Evolutionary conservation across 2,888 invertebrate genomes (phyloP).

Genomic region (Emesis castigata): DNA sequence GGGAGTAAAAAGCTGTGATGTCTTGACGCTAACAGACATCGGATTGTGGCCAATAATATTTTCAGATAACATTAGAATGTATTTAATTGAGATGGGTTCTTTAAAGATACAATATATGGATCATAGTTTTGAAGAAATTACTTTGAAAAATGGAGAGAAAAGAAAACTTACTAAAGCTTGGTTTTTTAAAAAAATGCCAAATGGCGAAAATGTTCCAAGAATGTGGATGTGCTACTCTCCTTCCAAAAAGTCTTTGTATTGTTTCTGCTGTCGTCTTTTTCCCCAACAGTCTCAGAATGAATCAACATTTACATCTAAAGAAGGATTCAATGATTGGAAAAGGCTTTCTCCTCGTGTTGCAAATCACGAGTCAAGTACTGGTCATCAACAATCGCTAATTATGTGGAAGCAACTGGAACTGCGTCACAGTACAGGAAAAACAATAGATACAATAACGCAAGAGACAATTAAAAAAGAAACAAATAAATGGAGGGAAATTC

Average conservation of each 20-base stretch:
- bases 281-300: neutral
- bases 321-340: constrained; percentile 17
- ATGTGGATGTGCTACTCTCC: constrained; percentile 1
- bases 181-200: too few relatives aligned
- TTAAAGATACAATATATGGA: constrained; percentile 6
- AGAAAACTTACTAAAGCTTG: too few relatives aligned
- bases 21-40: constrained; percentile 16
- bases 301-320: neutral
- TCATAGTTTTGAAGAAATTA: constrained; percentile 2
- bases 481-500: constrained; percentile 15
- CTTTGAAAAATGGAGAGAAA: too few relatives aligned
- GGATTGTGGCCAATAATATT: constrained; percentile 4
- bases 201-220: neutral
- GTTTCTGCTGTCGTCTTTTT: constrained; percentile 16
- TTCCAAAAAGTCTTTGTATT: constrained; percentile 7
- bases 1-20: too few relatives aligned
- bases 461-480: neutral
- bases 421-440: constrained; percentile 2
- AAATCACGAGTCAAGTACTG: constrained; percentile 10
- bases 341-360: constrained; percentile 8
- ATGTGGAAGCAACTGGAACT: constrained; percentile 10
- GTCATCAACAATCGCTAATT: constrained; percentile 1
- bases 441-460: constrained; percentile 16
- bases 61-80: constrained; percentile 7
- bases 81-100: constrained; percentile 11